Percentiles rank a stretch among this genome's conserved stretches.
Evolutionary conservation across 2,113 vertebrate genomes (phyloP).

Genomic region (Crocuta crocuta): DNA sequence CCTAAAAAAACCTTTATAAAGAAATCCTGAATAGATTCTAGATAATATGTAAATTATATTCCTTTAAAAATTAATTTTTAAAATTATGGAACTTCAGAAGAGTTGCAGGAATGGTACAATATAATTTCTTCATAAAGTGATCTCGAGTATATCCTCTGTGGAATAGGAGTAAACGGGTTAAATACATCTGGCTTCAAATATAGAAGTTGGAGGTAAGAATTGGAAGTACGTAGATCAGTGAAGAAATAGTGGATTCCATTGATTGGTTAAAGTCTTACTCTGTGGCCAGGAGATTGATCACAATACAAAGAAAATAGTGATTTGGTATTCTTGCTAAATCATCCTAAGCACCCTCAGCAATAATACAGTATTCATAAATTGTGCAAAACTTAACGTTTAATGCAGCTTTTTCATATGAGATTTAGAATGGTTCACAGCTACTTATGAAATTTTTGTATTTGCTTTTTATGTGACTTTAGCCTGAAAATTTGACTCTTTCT

Average conservation of each 20-base stretch:
- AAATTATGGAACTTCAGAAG: conserved; percentile 33
- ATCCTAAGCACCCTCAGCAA: background rate
- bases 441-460: conserved; percentile 18
- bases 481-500: conserved; percentile 45
- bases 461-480: background rate
- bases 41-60: background rate
- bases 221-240: background rate
- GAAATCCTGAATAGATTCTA: conserved; percentile 32
- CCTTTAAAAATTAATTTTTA: conserved; percentile 21
- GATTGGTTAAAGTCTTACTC: background rate
- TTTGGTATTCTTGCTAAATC: background rate
- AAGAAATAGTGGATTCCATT: background rate
- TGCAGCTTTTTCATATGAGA: conserved; percentile 19
- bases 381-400: background rate
- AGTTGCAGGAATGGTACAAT: background rate
- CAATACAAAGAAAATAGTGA: background rate
- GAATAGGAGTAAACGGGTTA: background rate
- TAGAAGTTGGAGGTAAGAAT: background rate
- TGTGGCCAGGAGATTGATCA: background rate
- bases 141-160: background rate
- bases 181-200: background rate
- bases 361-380: background rate
- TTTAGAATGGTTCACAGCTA: conserved; percentile 31
- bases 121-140: background rate
- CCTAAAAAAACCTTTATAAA: conserved; percentile 1